Conservation (phyloP, 2,888 invertebrate genomes). For the Norana najaformis region DNA sequence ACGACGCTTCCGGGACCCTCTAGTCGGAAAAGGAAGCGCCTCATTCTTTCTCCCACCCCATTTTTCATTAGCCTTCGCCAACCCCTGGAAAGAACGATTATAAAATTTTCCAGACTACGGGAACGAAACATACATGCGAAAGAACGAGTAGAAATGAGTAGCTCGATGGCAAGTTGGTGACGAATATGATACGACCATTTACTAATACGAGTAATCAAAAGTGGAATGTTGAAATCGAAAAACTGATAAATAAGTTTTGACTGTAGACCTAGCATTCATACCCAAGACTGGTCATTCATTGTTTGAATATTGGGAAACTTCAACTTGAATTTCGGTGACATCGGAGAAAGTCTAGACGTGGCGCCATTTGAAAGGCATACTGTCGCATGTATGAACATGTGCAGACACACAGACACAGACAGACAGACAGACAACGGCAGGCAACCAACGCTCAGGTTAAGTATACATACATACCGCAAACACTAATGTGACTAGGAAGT, state of each 20-base stretch:
- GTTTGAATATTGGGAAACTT: background rate
- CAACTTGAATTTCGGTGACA: background rate
- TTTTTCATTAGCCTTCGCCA: no score
- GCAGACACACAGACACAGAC: background rate
- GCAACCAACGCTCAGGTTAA: no score
- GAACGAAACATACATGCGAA: no score
- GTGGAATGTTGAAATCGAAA: background rate
- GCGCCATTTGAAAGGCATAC: background rate
- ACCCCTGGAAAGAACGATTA: no score
- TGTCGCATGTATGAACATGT: background rate
- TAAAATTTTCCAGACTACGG: no score
- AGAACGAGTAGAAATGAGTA: no score
- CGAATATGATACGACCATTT: background rate
- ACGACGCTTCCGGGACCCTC: no score
- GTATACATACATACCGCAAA: background rate
- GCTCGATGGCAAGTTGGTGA: background rate
- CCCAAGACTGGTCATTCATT: background rate
- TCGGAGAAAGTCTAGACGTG: background rate
- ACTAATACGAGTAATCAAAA: background rate
- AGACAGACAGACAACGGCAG: no score
- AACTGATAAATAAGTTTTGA: no score
- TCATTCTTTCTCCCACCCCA: no score
- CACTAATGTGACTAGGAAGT: slow-evolving; percentile 7
- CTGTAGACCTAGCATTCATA: no score
- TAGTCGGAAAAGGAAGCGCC: no score